Conservation (phyloP, 2,888 invertebrate species). For the Cinara cedri region DNA sequence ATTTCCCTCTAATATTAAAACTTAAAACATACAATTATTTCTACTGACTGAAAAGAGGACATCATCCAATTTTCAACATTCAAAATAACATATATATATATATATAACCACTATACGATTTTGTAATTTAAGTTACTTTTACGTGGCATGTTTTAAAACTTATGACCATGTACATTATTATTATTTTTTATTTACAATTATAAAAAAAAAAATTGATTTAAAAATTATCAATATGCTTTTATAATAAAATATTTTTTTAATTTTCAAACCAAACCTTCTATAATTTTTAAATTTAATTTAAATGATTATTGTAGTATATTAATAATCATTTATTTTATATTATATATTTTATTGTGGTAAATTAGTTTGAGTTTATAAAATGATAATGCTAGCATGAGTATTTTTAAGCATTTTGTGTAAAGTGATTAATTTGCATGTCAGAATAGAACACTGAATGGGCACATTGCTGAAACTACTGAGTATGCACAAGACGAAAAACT, state of each 20-base stretch:
- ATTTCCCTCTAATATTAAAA: too few relatives aligned
- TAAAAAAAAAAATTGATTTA: too few relatives aligned
- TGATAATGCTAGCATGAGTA: conserved; percentile 50
- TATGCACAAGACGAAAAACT: conserved; percentile 46
- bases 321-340: background rate
- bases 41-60: too few relatives aligned
- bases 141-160: too few relatives aligned
- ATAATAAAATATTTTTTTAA: background rate
- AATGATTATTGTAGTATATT: background rate
- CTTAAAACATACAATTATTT: too few relatives aligned
- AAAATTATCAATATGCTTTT: background rate
- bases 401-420: conserved; percentile 54
- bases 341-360: background rate
- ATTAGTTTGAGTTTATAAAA: conserved; percentile 12
- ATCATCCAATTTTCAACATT: too few relatives aligned
- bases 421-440: conserved; percentile 56
- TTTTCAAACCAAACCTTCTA: background rate
- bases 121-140: background rate
- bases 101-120: too few relatives aligned
- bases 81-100: too few relatives aligned
- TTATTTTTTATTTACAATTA: too few relatives aligned
- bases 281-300: background rate
- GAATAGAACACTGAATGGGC: conserved; percentile 56
- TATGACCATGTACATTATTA: too few relatives aligned
- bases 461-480: conserved; percentile 49